Conservation (phyloP, 35 echinoderm and acorn worm species). For the Ophioderma brevispina region DNA sequence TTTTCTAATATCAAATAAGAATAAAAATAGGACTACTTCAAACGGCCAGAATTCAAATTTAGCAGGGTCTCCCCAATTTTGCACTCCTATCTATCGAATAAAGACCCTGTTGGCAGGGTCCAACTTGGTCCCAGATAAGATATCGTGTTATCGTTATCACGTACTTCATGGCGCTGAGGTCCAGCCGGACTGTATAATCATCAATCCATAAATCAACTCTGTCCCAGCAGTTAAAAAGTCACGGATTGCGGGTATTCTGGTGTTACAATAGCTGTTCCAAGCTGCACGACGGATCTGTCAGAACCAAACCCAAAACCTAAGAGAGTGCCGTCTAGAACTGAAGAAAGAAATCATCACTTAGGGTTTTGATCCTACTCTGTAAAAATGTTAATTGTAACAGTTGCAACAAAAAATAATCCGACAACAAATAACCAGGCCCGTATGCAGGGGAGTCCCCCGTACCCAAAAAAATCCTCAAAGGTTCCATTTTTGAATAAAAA, state of each 20-base stretch:
- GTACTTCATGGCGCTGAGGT: not conserved
- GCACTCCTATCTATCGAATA: not conserved
- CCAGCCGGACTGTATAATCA: not conserved
- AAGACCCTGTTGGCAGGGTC: not conserved
- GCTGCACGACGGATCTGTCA: not conserved
- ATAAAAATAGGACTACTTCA: not conserved
- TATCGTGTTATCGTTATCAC: not conserved
- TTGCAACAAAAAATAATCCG: too few relatives aligned
- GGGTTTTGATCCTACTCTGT: too few relatives aligned
- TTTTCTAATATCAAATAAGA: too few relatives aligned
- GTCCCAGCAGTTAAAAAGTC: not conserved
- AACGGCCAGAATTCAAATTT: not conserved
- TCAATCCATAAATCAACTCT: not conserved
- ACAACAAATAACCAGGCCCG: too few relatives aligned
- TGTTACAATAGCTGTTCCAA: not conserved
- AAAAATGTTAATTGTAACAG: too few relatives aligned
- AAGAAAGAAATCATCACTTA: not conserved
- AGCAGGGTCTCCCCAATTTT: not conserved
- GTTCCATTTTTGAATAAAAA: too few relatives aligned
- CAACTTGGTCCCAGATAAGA: not conserved
- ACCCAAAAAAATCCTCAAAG: too few relatives aligned
- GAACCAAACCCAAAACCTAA: not conserved
- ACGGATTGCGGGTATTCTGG: not conserved
- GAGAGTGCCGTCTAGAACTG: not conserved
- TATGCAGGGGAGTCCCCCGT: too few relatives aligned